Base-by-base conservation (phyloP, 2,797 vertebrate genomes). In the Chaetophractus vellerosus region DNA sequence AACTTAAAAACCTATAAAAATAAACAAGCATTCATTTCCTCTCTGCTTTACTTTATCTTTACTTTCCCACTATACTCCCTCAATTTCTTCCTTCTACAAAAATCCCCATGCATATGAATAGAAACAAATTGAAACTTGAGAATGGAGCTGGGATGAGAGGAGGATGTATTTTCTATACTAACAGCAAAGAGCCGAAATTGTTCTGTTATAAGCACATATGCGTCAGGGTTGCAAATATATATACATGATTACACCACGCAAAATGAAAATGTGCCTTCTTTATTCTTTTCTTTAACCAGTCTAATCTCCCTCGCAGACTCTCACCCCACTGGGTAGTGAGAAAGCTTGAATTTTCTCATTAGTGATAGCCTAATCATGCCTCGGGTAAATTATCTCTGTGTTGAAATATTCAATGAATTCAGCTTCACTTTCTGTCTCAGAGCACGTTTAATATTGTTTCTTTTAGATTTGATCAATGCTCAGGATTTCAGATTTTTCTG, bases 21-120 rank as follows among this genome's bases (percentile, higher is more conserved):
- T 88, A 45, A 80, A 74, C n/a, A 80, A 66, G 72, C 5, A 66
- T 72, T 80, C 50, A 80, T 66, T 86, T 74, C 66, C 48, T 94
- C n/a, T 86, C 79, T 11, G 64, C 72, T 78, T n/a, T 79, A 18
- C 52, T 80, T 57, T 72, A 64, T 55, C 36, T 64, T 90, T 72
- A 41, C 36, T 12, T 9, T 80, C 45, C 24, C 14, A 63, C 55
- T 52, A n/a, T 24, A 36, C 2, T 57, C 36, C 86, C 26, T 15
- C 38, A 66, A 31, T 45, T 85, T 94, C 52, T 91, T 81, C 80
- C 21, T 74, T 66, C 38, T 55, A 75, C 36, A 88, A 21, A 36
- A 64, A 26, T 45, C 50, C 2, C 57, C 57, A 63, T 26, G 31
- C n/a, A 72, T 74, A 26, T 74, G n/a, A 81, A 64, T 72, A 38